Evolutionary conservation across 2,888 invertebrate genomes (phyloP).

Genomic region (Philereme vetulata): DNA sequence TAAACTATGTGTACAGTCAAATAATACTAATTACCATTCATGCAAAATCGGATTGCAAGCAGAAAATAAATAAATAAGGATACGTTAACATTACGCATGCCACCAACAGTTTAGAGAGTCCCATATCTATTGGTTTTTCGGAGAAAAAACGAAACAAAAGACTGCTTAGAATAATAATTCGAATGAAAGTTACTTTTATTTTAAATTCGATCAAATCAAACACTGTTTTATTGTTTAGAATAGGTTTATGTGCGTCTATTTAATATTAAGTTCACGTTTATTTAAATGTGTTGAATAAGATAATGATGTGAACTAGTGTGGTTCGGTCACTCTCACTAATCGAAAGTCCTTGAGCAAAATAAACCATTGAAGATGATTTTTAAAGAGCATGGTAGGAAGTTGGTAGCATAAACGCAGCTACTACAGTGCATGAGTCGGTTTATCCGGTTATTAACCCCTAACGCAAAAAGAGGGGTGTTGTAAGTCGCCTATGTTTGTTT

Average conservation of each 20-base stretch:
- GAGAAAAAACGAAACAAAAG: constrained; percentile 25
- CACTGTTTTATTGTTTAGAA: constrained; percentile 3
- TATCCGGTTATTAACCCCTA: no score
- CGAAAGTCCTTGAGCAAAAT: no score
- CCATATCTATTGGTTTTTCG: constrained; percentile 24
- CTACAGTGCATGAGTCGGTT: no score
- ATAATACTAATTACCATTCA: not conserved
- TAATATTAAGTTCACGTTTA: constrained; percentile 12
- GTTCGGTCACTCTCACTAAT: no score
- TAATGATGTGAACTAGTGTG: constrained; percentile 2
- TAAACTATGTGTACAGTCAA: not conserved
- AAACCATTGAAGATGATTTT: no score
- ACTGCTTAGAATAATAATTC: constrained; percentile 32
- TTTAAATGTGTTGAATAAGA: constrained; percentile 10
- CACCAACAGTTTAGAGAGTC: constrained; percentile 23
- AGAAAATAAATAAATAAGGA: not conserved
- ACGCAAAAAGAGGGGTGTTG: no score
- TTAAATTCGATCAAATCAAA: constrained; percentile 11
- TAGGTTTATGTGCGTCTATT: not conserved
- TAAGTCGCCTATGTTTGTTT: no score
- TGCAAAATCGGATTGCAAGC: no score
- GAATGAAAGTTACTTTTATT: constrained; percentile 27
- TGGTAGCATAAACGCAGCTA: no score
- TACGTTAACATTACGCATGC: constrained; percentile 12
- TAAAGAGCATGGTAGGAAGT: no score